Evolutionary conservation across 2,797 vertebrate species (phyloP).

Genomic region (Neoniphon sammara): DNA sequence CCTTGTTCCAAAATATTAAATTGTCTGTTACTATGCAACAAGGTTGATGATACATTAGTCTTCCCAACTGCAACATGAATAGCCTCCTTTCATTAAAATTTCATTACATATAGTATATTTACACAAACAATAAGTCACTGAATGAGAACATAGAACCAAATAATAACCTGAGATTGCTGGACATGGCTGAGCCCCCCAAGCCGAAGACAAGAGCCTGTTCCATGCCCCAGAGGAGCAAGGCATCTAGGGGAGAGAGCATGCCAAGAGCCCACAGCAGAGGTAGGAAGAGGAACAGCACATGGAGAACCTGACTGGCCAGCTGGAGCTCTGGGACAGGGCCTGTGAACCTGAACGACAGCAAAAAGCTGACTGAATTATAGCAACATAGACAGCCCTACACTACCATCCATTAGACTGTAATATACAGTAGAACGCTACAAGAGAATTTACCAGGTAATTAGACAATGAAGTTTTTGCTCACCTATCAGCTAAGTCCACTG

Average conservation of each 20-base stretch:
- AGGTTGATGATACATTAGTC: not conserved
- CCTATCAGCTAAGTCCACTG: constrained; percentile 93
- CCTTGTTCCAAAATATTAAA: not conserved
- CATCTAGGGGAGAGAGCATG: constrained; percentile 92
- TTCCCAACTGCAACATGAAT: no score
- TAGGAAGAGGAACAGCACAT: constrained; percentile 92
- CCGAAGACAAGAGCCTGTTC: constrained; percentile 94
- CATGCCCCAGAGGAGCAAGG: constrained; percentile 94
- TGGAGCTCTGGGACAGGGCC: constrained; percentile 86
- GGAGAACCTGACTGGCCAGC: constrained; percentile 92
- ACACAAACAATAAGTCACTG: not conserved
- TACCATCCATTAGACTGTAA: not conserved
- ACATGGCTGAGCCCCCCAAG: constrained; percentile 95
- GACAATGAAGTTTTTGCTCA: constrained; percentile 63
- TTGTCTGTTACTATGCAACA: not conserved
- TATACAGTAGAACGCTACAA: not conserved
- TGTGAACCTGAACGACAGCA: constrained; percentile 84
- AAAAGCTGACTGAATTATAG: constrained; percentile 12
- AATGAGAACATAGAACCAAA: not conserved
- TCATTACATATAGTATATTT: no score
- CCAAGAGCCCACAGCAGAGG: constrained; percentile 96
- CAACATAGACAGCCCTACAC: not conserved
- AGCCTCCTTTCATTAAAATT: no score
- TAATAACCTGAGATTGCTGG: constrained; percentile 90
- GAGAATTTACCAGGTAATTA: not conserved